Evolutionary conservation across 2,888 invertebrate genomes (phyloP).

Genomic region (Sinhomidia bicolor): DNA sequence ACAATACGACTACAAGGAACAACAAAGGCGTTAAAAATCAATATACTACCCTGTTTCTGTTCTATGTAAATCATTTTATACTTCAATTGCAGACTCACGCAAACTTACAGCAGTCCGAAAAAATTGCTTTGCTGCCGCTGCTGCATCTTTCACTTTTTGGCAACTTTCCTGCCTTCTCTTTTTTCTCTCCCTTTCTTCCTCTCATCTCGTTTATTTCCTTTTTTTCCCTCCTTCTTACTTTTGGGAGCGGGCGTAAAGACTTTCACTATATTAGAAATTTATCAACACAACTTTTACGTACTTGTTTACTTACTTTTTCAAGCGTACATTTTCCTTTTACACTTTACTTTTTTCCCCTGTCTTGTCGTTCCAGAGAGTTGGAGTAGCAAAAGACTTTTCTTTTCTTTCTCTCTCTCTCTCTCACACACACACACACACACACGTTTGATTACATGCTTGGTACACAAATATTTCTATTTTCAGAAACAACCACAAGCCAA

Average conservation of each 20-base stretch:
- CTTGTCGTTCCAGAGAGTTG: not conserved
- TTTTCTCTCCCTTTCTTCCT: not conserved
- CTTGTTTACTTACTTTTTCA: slow-evolving; percentile 21
- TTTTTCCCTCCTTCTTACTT: slow-evolving; percentile 1
- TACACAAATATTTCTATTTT: no score
- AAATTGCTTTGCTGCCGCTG: slow-evolving; percentile 7
- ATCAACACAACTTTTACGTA: slow-evolving; percentile 35
- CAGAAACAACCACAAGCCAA: not conserved
- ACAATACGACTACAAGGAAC: slow-evolving; percentile 8
- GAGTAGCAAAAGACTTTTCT: not conserved
- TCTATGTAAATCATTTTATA: slow-evolving; percentile 68
- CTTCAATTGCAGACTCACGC: slow-evolving; percentile 58
- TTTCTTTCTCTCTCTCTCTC: not conserved
- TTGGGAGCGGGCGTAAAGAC: not conserved
- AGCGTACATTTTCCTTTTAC: not conserved
- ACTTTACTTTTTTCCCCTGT: not conserved
- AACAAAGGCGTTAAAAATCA: slow-evolving; percentile 67
- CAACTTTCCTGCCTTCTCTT: slow-evolving; percentile 50
- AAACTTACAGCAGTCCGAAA: not conserved
- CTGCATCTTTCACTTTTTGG: slow-evolving; percentile 44
- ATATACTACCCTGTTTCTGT: slow-evolving; percentile 44
- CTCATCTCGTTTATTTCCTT: slow-evolving; percentile 40
- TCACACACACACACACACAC: not conserved
- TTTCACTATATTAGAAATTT: slow-evolving; percentile 19
- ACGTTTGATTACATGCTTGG: slow-evolving; percentile 14